Conservation (phyloP, 53 echinoderm and acorn worm genomes). For the Temnopleurus reevesii region DNA sequence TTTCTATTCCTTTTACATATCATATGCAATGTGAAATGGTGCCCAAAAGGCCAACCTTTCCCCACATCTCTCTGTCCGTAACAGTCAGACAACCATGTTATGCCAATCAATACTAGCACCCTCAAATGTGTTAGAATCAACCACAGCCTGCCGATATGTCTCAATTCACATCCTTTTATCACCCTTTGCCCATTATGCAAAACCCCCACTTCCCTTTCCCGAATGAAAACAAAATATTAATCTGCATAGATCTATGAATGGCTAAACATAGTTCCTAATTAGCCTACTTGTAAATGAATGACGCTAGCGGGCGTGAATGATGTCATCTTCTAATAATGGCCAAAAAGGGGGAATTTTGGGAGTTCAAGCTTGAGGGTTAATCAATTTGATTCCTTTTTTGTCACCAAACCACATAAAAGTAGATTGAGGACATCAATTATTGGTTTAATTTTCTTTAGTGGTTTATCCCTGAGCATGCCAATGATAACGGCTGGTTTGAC, state of each 20-base stretch:
- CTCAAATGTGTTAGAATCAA: background rate
- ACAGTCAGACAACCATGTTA: conserved; percentile 16
- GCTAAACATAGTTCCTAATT: background rate
- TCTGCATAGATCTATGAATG: conserved; percentile 15
- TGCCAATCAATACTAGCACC: conserved; percentile 6
- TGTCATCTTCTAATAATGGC: background rate
- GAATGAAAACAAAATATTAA: background rate
- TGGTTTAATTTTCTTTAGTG: conserved; percentile 35
- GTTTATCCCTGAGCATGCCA: conserved; percentile 37
- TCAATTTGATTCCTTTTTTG: conserved; percentile 29
- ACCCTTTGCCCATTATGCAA: background rate
- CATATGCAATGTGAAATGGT: conserved; percentile 17
- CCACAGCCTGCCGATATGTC: background rate
- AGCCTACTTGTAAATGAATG: conserved; percentile 33
- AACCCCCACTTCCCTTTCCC: background rate
- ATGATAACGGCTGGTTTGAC: background rate
- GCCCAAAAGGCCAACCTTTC: background rate
- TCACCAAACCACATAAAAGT: background rate
- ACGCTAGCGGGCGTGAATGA: background rate
- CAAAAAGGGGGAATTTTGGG: background rate
- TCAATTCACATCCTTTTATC: background rate
- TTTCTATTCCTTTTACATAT: background rate
- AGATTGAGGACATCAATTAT: conserved; percentile 18
- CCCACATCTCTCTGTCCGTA: background rate
- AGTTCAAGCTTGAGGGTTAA: background rate